Percentiles rank a stretch among this genome's conserved stretches.
phyloP scores from a whole-genome alignment of 2,888 invertebrate genomes.

The Troilus luridus region DNA sequence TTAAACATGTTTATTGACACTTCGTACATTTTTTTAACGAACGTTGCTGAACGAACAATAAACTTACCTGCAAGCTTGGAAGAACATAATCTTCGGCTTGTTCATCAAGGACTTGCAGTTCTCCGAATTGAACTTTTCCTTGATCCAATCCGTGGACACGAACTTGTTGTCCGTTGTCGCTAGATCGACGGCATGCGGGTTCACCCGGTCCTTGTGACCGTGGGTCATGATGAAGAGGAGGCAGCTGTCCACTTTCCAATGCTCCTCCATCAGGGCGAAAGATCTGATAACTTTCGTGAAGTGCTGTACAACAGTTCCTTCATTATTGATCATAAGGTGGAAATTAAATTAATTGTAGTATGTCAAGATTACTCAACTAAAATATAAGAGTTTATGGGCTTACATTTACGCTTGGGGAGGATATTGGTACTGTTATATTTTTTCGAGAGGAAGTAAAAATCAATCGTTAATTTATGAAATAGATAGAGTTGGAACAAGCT shows the following conservation, averaged over 20 bases:
- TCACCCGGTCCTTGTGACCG: constrained; percentile 53
- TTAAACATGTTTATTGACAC: no score
- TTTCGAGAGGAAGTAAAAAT: no score
- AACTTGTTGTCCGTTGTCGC: constrained; percentile 46
- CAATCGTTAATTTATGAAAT: no score
- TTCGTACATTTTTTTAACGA: no score
- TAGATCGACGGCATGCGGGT: constrained; percentile 29
- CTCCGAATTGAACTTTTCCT: constrained; percentile 21
- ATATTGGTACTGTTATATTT: no score
- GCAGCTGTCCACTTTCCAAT: constrained; percentile 38
- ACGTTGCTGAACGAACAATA: no score
- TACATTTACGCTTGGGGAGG: no score
- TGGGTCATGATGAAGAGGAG: constrained; percentile 55
- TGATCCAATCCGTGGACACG: constrained; percentile 51
- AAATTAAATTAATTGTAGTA: no score
- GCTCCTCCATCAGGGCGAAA: constrained; percentile 16
- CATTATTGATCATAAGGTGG: background rate
- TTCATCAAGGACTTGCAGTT: constrained; percentile 44
- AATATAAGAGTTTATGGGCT: no score
- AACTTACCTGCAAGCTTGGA: constrained; percentile 54
- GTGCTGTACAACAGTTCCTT: background rate
- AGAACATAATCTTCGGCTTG: constrained; percentile 56
- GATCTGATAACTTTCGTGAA: constrained; percentile 25
- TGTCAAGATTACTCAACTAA: no score
- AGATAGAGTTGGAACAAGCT: no score